Base-by-base conservation (phyloP, 2,797 vertebrate species). In the Lutjanus argentimaculatus region DNA sequence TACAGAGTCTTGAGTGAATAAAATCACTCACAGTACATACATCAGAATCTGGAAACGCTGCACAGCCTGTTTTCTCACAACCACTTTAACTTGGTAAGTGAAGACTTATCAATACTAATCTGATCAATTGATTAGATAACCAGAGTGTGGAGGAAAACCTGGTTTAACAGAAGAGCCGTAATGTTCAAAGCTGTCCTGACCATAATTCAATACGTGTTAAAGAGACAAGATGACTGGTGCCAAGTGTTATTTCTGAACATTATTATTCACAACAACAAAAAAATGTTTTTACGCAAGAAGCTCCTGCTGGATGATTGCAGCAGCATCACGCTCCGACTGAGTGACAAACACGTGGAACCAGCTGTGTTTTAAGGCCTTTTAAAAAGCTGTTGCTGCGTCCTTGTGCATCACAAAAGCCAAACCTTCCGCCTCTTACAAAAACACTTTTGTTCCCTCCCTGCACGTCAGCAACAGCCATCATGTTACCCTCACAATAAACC, bases 91-190 rank as follows among this genome's bases (percentile, higher is more conserved):
- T 13, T 16, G 7, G 53, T 8, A 3, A 49, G 25, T 48, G 57
- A 45, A 19, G 58, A 15, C 19, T 11, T 16, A n/a, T 83, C 71
- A 30, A 75, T 68, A 59, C 62, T 72, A 77, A 85, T 75, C 77
- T 6, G 25, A 75, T 80, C 63, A 40, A 68, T 45, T 55, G 53
- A 78, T 83, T 19, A 15, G 30, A 48, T 25, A 48, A 80, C 13
- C 30, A 1, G 42, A n/a, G 68, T 16, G 75, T 21, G 56, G 62
- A 57, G 45, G 52, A 78, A 7, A 22, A 72, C 42, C 66, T 22
- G 57, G 64, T 70, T 57, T 12, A 56, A 55, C 21, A 42, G 61
- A 77, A 36, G 1, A 48, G 56, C 4, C 15, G 0, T 6, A 36
- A 79, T 15, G 40, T 55, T n/a, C 51, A 48, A 16, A 62, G 52